Evolutionary conservation across 2,113 vertebrate species (phyloP).

Genomic region (Triplophysa siluroides): DNA sequence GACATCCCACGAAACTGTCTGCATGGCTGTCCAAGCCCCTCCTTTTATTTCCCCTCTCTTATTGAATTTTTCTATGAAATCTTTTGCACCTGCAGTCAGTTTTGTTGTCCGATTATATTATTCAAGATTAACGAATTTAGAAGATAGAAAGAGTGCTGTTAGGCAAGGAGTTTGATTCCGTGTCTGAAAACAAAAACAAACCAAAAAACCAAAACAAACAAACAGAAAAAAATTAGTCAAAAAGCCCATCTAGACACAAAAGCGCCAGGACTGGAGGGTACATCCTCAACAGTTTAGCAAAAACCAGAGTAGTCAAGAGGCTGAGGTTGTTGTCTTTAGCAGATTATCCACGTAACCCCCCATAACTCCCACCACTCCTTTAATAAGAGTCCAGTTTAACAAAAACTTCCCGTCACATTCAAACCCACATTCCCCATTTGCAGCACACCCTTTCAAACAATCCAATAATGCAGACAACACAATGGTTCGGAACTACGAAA

Average conservation of each 20-base stretch:
- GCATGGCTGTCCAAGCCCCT: slow-evolving; percentile 69
- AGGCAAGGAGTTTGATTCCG: slow-evolving; percentile 75
- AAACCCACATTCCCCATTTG: slow-evolving; percentile 40
- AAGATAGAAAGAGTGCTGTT: slow-evolving; percentile 84
- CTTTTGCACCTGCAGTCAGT: slow-evolving; percentile 70
- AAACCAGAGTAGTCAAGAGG: slow-evolving; percentile 52
- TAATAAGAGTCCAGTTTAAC: slow-evolving; percentile 41
- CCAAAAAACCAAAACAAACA: slow-evolving; percentile 62
- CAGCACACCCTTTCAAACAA: slow-evolving; percentile 36
- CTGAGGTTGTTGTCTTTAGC: slow-evolving; percentile 66
- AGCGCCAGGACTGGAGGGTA: slow-evolving; percentile 64
- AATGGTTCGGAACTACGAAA: slow-evolving; percentile 73
- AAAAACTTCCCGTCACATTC: slow-evolving; percentile 54
- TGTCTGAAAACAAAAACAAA: slow-evolving; percentile 62
- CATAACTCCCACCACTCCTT: slow-evolving; percentile 3
- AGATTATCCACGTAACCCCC: slow-evolving; percentile 59
- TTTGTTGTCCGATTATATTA: slow-evolving; percentile 61
- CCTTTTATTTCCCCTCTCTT: slow-evolving; percentile 59
- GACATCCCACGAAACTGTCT: slow-evolving; percentile 73
- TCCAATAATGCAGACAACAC: slow-evolving; percentile 74
- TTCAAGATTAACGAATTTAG: slow-evolving; percentile 74
- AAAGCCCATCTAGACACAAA: slow-evolving; percentile 72
- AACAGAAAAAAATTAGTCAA: slow-evolving; percentile 48
- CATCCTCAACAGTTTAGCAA: slow-evolving; percentile 52
- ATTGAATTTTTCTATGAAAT: slow-evolving; percentile 66